A percentile compares a stretch with the other conserved stretches of the same genome.
phyloP scores from a whole-genome alignment of 2,888 invertebrate species.

The Catotricha subobsoleta region DNA sequence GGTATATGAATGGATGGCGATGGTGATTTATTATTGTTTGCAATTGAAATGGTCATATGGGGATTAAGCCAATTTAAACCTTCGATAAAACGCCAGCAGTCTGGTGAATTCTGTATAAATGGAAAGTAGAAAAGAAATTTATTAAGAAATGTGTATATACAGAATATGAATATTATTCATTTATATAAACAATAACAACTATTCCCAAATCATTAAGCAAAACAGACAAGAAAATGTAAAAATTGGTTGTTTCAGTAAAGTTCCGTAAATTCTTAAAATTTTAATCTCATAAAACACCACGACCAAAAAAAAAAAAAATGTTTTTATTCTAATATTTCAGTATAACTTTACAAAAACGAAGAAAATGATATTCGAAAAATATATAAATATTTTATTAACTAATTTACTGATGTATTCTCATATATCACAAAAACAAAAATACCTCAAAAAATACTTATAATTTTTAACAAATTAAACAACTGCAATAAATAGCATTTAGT shows the following conservation, averaged over 20 bases:
- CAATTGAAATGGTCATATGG: slow-evolving; percentile 24
- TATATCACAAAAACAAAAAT: neutral
- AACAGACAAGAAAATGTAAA: too few relatives aligned
- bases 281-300: too few relatives aligned
- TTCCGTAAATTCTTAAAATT: too few relatives aligned
- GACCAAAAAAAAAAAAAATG: slow-evolving; percentile 1
- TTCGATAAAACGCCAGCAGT: slow-evolving; percentile 38
- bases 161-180: neutral
- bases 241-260: too few relatives aligned
- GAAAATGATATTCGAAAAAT: too few relatives aligned
- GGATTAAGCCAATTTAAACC: slow-evolving; percentile 42
- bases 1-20: slow-evolving; percentile 27
- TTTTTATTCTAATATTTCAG: too few relatives aligned
- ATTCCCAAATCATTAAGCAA: neutral
- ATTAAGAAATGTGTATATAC: neutral
- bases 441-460: neutral
- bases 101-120: slow-evolving; percentile 30
- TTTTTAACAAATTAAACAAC: neutral
- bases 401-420: too few relatives aligned
- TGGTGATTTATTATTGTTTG: slow-evolving; percentile 24
- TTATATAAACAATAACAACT: neutral
- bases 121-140: neutral
- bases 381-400: too few relatives aligned
- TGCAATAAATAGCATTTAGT: too few relatives aligned
- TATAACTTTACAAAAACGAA: too few relatives aligned